A percentile compares a stretch with the other conserved stretches of the same genome.
Evolutionary conservation across 2,113 vertebrate genomes (phyloP).

Genomic region (Ammodramus savannarum): DNA sequence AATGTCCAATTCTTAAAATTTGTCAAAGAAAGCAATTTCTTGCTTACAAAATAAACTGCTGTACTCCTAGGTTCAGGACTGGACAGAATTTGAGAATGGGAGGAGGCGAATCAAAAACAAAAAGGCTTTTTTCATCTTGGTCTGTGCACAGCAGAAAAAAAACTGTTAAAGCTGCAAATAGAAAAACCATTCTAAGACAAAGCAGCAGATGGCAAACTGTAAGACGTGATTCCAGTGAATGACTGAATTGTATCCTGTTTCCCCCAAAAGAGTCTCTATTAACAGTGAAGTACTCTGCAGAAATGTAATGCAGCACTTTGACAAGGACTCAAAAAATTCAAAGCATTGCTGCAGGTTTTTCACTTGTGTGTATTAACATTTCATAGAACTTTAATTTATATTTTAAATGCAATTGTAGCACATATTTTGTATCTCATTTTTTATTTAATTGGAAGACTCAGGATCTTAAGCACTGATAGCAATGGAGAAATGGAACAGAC

Average conservation of each 20-base stretch:
- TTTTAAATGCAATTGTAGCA: background rate
- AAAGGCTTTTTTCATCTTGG: background rate
- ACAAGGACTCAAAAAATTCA: background rate
- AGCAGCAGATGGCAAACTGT: slow-evolving; percentile 43
- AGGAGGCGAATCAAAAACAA: background rate
- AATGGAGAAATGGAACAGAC: background rate
- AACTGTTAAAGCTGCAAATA: slow-evolving; percentile 10
- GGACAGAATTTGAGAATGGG: background rate
- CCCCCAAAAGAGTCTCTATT: background rate
- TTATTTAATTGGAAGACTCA: background rate
- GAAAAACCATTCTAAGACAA: background rate
- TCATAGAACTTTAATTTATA: background rate
- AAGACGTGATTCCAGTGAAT: background rate
- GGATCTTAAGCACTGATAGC: background rate
- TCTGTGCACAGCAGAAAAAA: background rate
- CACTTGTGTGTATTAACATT: background rate
- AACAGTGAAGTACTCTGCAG: background rate
- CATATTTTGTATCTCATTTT: background rate
- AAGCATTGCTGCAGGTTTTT: background rate
- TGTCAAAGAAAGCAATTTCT: background rate
- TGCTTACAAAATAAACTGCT: background rate
- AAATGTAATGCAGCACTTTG: background rate
- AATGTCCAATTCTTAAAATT: background rate
- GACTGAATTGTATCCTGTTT: background rate
- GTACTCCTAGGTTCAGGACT: background rate